A percentile compares a stretch with the other conserved stretches of the same genome.
Conservation (phyloP, 2,888 invertebrate genomes). For the Onthophagus sagittarius region DNA sequence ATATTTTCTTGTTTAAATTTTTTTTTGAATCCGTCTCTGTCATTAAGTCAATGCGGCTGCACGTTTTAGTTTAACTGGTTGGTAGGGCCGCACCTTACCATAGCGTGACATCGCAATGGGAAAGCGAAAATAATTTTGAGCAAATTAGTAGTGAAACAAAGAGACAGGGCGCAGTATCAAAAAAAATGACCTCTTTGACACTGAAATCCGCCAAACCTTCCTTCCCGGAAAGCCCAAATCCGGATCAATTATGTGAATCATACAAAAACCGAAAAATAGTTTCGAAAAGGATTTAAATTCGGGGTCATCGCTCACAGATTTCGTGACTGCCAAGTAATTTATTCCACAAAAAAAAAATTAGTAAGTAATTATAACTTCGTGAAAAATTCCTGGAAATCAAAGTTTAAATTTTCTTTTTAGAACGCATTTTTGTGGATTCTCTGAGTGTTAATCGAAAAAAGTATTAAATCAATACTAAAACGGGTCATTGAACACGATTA, state of each 20-base stretch:
- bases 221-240: neutral
- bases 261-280: neutral
- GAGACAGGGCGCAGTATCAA: neutral
- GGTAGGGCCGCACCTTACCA: constrained; percentile 26
- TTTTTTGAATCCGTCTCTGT: neutral
- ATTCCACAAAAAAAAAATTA: no score
- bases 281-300: no score
- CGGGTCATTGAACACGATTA: neutral
- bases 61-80: constrained; percentile 16
- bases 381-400: no score
- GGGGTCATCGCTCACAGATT: no score
- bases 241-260: neutral
- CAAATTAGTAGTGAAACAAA: neutral
- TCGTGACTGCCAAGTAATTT: no score
- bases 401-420: no score
- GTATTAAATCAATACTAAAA: neutral
- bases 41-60: constrained; percentile 17
- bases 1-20: no score
- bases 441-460: neutral
- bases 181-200: neutral
- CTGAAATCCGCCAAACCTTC: neutral
- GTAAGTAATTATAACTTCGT: no score
- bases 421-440: no score
- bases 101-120: constrained; percentile 22
- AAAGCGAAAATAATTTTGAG: neutral